These are phyloP conservation scores for Chrosomus eos DNA, from an alignment of 2,797 vertebrate genomes.

Conservation along the genomic window DNA sequence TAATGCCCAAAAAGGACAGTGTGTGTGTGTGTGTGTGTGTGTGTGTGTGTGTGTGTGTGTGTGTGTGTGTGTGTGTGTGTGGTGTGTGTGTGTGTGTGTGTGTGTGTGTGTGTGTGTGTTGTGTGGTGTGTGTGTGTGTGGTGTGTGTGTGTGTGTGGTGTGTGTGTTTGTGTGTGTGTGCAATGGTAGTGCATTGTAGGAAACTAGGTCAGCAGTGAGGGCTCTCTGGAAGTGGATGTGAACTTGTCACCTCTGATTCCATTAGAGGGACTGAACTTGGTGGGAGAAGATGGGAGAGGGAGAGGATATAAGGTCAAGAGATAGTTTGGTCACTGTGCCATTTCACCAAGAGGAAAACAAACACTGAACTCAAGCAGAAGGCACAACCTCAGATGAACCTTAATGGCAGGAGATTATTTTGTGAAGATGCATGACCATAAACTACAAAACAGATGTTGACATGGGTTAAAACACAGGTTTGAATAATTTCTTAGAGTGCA, in stretches of 20 bases:
- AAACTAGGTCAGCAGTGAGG: conserved; percentile 85
- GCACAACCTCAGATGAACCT: conserved; percentile 24
- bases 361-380: conserved; percentile 10
- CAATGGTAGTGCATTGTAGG: conserved; percentile 53
- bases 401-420: conserved; percentile 17
- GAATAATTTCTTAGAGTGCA: background rate
- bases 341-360: conserved; percentile 26
- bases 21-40: conserved; percentile 23
- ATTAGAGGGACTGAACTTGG: conserved; percentile 73
- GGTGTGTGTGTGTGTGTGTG: background rate
- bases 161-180: conserved; percentile 14
- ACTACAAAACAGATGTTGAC: conserved; percentile 17
- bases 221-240: conserved; percentile 81
- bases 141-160: conserved; percentile 6
- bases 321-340: conserved; percentile 31
- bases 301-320: conserved; percentile 47
- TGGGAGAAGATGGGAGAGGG: conserved; percentile 42
- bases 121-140: conserved; percentile 6
- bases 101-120: conserved; percentile 14
- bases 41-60: conserved; percentile 19
- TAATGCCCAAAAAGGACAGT: conserved; percentile 54
- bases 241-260: conserved; percentile 88
- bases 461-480: background rate
- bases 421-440: conserved; percentile 9
- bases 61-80: background rate